Base-by-base conservation (phyloP, 2,888 invertebrate genomes). In the Rhopalosiphum nymphaeae region DNA sequence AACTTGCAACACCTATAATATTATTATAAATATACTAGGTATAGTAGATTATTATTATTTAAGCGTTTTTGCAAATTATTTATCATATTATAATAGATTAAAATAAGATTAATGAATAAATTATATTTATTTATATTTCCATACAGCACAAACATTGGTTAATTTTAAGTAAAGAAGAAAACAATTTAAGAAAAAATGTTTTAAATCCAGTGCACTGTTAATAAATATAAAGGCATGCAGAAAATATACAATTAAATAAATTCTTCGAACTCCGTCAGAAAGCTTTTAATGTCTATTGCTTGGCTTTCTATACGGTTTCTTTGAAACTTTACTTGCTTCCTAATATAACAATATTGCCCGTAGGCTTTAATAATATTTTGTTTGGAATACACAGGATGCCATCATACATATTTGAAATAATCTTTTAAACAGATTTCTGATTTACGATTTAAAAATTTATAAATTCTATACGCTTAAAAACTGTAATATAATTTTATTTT, bases 281-380 rank as follows among this genome's bases (percentile, higher is more conserved):
- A 53, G 36, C 53, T 53, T 88, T 88, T 88, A 88, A 88, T 88
- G 25, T 26, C 88, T 36, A 53, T 53, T 53, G 4, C 53, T 53
- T 53, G 26, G 53, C 53, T 53, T 53, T 88, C 53, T 53, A 36
- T 36, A 53, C 4, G 21, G 36, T 53, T 26, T 36, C 88, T 88
- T 53, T 53, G 36, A 88, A 88, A 88, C 53, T 88, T 36, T 88
- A 88, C 21, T 53, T 88, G 53, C n/a, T 88, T 88, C 88, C 36
- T 36, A 36, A 25, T 53, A 86, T 29, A 29, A 49, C 21, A n/a
- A 25, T 36, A 88, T 53, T 53, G 25, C 88, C 3, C 26, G 36
- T 78, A 36, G 36, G 36, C 21, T 36, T 9, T 25, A 36, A 36
- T 53, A 36, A 25, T 53, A 88, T 53, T 88, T 21, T 53, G 36